Evolutionary conservation across 35 echinoderm and acorn worm species (phyloP).

Genomic region (Heliocidaris erythrogramma): DNA sequence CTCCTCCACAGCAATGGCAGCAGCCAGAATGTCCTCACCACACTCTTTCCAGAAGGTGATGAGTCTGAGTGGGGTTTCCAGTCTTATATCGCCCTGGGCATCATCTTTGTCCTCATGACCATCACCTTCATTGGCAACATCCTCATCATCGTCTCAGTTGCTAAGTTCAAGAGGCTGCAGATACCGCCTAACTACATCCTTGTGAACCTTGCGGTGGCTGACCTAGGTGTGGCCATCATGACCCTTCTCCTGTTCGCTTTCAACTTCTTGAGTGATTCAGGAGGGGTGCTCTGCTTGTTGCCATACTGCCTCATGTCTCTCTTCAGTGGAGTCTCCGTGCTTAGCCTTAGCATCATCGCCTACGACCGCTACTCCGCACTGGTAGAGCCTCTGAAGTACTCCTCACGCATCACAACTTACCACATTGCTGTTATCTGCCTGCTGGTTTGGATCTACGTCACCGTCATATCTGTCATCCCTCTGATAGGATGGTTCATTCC

Average conservation of each 20-base stretch:
- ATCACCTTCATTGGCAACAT: conserved; percentile 73
- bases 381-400: conserved; percentile 89
- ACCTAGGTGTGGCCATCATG: conserved; percentile 65
- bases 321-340: conserved; percentile 69
- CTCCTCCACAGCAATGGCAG: not conserved
- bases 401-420: conserved; percentile 63
- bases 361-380: conserved; percentile 92
- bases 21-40: not conserved
- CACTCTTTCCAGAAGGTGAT: not conserved
- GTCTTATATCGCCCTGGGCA: conserved; percentile 33
- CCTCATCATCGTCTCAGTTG: conserved; percentile 69
- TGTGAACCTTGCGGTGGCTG: conserved; percentile 79
- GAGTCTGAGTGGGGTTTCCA: not conserved
- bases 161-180: conserved; percentile 89
- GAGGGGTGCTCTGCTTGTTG: conserved; percentile 56
- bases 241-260: conserved; percentile 51
- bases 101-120: conserved; percentile 56
- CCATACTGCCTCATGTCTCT: conserved; percentile 68
- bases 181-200: conserved; percentile 97
- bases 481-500: conserved; percentile 53
- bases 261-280: conserved; percentile 31
- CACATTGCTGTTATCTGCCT: conserved; percentile 58
- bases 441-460: conserved; percentile 66
- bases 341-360: conserved; percentile 75
- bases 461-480: conserved; percentile 60